Conservation (phyloP, 37 sponge, comb jelly and placozoan genomes). For the Bolinopsis microptera region DNA sequence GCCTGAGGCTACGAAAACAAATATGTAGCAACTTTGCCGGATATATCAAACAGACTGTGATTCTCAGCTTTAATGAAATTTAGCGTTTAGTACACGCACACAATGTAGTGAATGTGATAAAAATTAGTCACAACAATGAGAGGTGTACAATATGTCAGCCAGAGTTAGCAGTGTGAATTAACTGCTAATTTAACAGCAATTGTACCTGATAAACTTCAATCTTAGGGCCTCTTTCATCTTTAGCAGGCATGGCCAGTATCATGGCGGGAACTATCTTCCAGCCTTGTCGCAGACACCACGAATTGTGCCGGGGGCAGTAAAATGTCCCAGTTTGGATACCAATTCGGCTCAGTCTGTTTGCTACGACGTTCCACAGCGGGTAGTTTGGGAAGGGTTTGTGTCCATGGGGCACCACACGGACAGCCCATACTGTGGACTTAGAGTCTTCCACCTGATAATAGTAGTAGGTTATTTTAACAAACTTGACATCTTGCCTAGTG, state of each 20-base stretch:
- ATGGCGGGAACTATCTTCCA: slow-evolving; percentile 61
- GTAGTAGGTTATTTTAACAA: not conserved
- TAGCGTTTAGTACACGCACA: too few relatives aligned
- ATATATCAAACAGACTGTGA: too few relatives aligned
- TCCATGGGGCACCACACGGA: slow-evolving; percentile 54
- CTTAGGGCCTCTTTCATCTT: not conserved
- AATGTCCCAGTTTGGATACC: slow-evolving; percentile 62
- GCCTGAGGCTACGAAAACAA: too few relatives aligned
- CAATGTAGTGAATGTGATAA: too few relatives aligned
- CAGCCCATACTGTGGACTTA: slow-evolving; percentile 55
- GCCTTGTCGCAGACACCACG: slow-evolving; percentile 49
- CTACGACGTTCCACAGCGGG: slow-evolving; percentile 59
- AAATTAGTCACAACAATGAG: too few relatives aligned
- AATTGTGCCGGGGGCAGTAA: slow-evolving; percentile 60
- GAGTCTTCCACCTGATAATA: not conserved
- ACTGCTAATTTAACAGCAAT: too few relatives aligned
- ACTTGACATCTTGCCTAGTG: too few relatives aligned
- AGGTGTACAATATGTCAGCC: too few relatives aligned
- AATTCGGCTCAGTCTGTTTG: slow-evolving; percentile 30
- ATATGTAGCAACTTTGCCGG: too few relatives aligned
- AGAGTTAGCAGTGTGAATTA: too few relatives aligned
- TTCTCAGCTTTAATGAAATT: too few relatives aligned
- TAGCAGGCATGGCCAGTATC: slow-evolving; percentile 34
- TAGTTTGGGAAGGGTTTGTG: slow-evolving; percentile 64
- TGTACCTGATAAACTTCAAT: slow-evolving; percentile 64